phyloP scores from a whole-genome alignment of 1,140 invertebrate species.

The Paralvinella palmiformis region DNA sequence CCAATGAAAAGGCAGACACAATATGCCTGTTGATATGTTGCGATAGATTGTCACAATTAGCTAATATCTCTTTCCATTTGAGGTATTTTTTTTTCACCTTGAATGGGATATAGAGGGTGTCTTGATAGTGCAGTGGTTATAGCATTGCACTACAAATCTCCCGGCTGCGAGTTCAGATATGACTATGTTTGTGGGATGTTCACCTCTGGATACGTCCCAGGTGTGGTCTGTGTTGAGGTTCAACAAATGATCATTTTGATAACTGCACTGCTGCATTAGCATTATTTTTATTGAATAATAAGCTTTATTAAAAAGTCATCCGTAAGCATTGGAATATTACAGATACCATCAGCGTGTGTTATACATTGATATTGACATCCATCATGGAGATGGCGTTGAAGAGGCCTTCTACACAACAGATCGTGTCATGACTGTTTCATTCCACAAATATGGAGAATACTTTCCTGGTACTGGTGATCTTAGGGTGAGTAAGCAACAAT shows the following conservation, averaged over 20 bases:
- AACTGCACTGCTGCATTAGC: neutral
- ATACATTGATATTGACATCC: slow-evolving; percentile 99
- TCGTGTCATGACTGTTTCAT: slow-evolving; percentile 98
- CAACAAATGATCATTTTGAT: neutral
- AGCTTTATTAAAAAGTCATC: neutral
- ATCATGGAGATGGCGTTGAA: slow-evolving; percentile 98
- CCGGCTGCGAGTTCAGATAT: neutral
- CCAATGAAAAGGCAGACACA: too few species aligned
- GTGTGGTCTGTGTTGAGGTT: neutral
- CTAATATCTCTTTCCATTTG: too few species aligned
- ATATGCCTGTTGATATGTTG: too few species aligned
- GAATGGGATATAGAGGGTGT: too few species aligned
- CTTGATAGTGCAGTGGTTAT: too few species aligned
- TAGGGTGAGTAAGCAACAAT: slow-evolving; percentile 39
- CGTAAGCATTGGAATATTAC: neutral
- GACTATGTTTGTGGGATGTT: neutral
- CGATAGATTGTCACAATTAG: too few species aligned
- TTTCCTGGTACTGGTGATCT: slow-evolving; percentile 83
- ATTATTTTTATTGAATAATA: neutral
- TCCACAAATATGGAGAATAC: slow-evolving; percentile 97
- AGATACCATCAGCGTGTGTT: slow-evolving; percentile 85
- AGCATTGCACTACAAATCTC: too few species aligned
- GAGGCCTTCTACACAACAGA: slow-evolving; percentile 99
- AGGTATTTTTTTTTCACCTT: too few species aligned
- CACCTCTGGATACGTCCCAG: neutral